These are phyloP conservation scores for Marmota monax DNA, from an alignment of 2,113 vertebrate genomes.

Conservation along the genomic window DNA sequence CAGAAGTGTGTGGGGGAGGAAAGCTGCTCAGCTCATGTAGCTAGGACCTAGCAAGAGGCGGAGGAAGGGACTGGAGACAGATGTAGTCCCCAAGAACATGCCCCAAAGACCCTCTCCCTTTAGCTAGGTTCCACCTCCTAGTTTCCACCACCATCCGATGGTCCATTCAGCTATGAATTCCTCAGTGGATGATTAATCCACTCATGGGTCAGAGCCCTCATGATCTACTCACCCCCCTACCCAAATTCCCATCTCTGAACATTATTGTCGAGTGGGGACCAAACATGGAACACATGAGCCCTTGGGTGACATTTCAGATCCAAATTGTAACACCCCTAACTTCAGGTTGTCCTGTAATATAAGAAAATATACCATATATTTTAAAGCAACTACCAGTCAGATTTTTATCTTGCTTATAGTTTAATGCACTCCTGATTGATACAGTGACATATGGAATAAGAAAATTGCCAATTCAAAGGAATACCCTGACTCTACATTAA, in stretches of 20 bases:
- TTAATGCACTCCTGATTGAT: slow-evolving; percentile 34
- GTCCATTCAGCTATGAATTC: neutral
- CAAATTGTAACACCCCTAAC: neutral
- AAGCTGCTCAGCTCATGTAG: too few relatives aligned
- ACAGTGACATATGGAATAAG: neutral
- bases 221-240: accelerated
- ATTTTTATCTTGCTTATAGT: neutral
- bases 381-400: neutral
- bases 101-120: too few relatives aligned
- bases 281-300: neutral
- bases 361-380: neutral
- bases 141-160: neutral
- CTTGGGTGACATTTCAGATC: neutral
- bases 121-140: neutral
- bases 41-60: neutral
- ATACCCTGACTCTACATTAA: neutral
- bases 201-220: neutral
- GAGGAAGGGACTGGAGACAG: neutral
- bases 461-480: neutral
- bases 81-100: neutral
- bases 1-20: too few relatives aligned
- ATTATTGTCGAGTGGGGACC: neutral
- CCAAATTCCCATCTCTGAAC: neutral
- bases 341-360: neutral
- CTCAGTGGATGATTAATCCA: too few relatives aligned